Evolutionary conservation across 2,797 vertebrate species (phyloP), one percentile per base, ranked within the genome.

Genomic region (Helostoma temminkii): DNA sequence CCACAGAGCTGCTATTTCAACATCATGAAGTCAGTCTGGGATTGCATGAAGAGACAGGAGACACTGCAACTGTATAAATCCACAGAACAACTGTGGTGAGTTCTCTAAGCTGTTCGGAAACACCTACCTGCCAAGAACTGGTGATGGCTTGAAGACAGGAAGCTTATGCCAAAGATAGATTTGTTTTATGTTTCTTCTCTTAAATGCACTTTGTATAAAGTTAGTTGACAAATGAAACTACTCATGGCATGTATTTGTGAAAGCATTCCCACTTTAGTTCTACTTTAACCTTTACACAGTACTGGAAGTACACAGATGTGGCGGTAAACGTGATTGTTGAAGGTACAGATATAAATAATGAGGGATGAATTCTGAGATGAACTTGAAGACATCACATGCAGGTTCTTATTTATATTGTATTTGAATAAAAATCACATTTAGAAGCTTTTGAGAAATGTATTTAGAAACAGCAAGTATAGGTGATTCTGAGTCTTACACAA

Each of bases 371-470:
- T 41, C 43, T 25, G 4, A 49, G 60, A 37, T 5, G 55, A 58
- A 5, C 11, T 37, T 46, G 26, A 55, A 65, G 28, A 42, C 41
- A 48, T 59, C 45, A 25, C 11, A 36, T 59, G 21, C 5, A 3
- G 3, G 3, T 18, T 18, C 26, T 25, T 37, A n/a, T 41, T 26
- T 26, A 26, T 26, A 6, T n/a, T 49, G 9, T 3, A 36, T 37
- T 34, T 56, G 15, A 6, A 9, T 21, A 52, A 67, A n/a, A 77
- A 26, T 49, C 26, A 54, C 28, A 58, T 22, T 18, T 18, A n/a
- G 24, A 61, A 43, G 16, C 6, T 9, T 9, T 59, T 42, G 3
- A 48, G 24, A 26, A n/a, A n/a, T n/a, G n/a, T 24, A 5, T 30
- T 30, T 3, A 10, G 9, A 34, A 8, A 6, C 6, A 30, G 28